A percentile compares a stretch with the other conserved stretches of the same genome.
These are phyloP conservation scores for Bujurquina vittata DNA, from an alignment of 2,113 vertebrate genomes.

Conservation along the genomic window DNA sequence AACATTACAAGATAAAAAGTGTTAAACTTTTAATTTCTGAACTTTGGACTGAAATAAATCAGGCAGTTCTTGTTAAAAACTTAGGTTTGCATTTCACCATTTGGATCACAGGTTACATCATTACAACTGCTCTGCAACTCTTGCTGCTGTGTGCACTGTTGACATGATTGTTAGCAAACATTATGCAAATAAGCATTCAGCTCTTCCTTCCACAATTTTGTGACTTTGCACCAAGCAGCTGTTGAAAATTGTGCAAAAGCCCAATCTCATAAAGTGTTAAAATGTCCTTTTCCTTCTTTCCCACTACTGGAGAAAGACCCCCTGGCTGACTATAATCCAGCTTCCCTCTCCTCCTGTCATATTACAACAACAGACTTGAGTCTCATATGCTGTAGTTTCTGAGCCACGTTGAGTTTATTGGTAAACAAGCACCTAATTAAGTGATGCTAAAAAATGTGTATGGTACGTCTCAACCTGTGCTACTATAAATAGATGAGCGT, in stretches of 20 bases:
- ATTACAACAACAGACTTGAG: not conserved
- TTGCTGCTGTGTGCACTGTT: not conserved
- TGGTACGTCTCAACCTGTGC: slow-evolving; percentile 26
- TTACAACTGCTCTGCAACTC: not conserved
- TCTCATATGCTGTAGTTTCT: not conserved
- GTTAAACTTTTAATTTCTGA: not conserved
- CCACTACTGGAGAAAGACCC: not conserved
- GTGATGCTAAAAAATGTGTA: slow-evolving; percentile 12
- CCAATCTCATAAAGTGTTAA: not conserved
- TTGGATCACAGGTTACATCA: slow-evolving; percentile 36
- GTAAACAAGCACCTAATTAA: slow-evolving; percentile 63
- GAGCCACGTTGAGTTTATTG: slow-evolving; percentile 2
- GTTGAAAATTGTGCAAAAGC: not conserved
- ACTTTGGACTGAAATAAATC: not conserved
- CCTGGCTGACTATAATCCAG: not conserved
- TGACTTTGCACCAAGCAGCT: not conserved
- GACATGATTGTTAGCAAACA: not conserved
- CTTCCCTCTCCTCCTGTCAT: slow-evolving; percentile 19
- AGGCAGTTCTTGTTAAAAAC: not conserved
- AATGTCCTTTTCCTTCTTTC: not conserved
- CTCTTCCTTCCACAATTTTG: not conserved
- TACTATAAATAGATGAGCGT: slow-evolving; percentile 61
- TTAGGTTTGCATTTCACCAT: not conserved
- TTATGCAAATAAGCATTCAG: slow-evolving; percentile 25
- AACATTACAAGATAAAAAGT: not conserved